Evolutionary conservation across 2,113 vertebrate species (phyloP).

Genomic region (Grammomys dolichurus): DNA sequence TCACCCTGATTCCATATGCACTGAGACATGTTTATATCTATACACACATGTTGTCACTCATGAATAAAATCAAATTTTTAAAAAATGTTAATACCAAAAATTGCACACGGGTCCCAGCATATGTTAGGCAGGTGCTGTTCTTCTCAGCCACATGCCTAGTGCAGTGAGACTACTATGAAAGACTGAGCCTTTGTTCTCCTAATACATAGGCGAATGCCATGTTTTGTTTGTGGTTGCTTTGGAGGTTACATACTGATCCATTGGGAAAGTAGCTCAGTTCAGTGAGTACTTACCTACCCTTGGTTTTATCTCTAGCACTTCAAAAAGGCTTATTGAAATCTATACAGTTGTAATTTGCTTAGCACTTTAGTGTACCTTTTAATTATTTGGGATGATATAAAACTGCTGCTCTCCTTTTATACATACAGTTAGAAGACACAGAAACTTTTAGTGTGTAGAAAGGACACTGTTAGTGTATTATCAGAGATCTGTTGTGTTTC

Average conservation of each 20-base stretch:
- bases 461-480: not conserved
- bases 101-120: not conserved
- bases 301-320: not conserved
- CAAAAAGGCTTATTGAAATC: not conserved
- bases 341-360: constrained; percentile 34
- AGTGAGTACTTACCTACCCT: not conserved
- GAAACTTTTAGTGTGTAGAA: not conserved
- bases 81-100: not conserved
- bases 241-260: not conserved
- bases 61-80: not conserved
- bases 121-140: not conserved
- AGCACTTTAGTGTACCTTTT: not conserved
- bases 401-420: not conserved
- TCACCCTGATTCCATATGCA: no score
- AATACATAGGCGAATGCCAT: not conserved
- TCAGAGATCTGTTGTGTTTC: not conserved
- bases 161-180: not conserved
- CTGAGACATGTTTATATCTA: no score
- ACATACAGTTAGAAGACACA: not conserved
- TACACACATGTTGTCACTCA: not conserved
- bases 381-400: not conserved
- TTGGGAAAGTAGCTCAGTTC: not conserved
- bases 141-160: not conserved
- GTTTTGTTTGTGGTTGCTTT: constrained; percentile 35
- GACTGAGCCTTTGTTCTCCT: not conserved